A percentile compares a stretch with the other conserved stretches of the same genome.
Evolutionary conservation across 2,113 vertebrate genomes (phyloP).

Genomic region (Poeciliopsis turrubarensis): DNA sequence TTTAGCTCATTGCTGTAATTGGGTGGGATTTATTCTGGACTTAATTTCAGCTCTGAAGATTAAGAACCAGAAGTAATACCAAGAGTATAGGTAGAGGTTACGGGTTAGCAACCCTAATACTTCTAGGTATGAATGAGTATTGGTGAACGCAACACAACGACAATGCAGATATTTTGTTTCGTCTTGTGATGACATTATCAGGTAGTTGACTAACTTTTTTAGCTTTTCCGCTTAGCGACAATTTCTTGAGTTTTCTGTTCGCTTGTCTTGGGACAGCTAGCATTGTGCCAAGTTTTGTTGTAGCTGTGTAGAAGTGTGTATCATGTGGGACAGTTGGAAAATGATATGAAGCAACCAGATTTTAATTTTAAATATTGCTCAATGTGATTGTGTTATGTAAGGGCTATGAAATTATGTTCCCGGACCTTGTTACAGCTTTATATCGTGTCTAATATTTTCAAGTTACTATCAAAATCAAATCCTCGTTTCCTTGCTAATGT

Average conservation of each 20-base stretch:
- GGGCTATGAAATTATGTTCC: no score
- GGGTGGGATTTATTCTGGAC: conserved; percentile 6
- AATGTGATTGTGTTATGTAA: no score
- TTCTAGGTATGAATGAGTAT: background rate
- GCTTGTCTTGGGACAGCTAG: background rate
- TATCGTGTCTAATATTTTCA: no score
- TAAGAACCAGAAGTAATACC: background rate
- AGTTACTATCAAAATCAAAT: no score
- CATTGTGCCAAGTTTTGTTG: background rate
- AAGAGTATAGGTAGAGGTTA: background rate
- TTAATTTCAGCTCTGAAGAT: background rate
- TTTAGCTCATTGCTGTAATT: conserved; percentile 16
- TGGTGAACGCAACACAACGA: background rate
- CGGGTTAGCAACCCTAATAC: background rate
- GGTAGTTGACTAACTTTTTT: background rate
- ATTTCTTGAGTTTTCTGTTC: background rate
- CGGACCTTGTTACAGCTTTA: no score
- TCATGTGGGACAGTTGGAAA: background rate
- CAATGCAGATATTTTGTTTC: background rate
- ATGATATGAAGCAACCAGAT: no score
- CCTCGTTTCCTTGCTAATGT: no score
- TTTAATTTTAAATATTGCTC: no score
- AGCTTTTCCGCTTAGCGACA: background rate
- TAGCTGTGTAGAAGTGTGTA: background rate
- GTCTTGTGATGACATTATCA: background rate